phyloP scores from a whole-genome alignment of 1,140 invertebrate species.

The Pentalonia nigronervosa region DNA sequence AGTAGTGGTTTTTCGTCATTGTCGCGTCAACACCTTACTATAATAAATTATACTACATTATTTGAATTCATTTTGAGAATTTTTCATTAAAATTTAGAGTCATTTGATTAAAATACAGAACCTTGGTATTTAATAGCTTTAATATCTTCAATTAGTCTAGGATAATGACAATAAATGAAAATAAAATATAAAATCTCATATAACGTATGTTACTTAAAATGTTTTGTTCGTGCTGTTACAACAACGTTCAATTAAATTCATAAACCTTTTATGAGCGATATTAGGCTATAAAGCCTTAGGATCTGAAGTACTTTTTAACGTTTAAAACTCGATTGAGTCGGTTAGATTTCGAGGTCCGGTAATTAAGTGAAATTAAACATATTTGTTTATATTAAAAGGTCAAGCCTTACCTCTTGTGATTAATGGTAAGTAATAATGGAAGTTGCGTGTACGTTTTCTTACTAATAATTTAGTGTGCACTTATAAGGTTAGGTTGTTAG shows the following conservation, averaged over 20 bases:
- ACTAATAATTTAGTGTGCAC: background rate
- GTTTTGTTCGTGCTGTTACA: conserved; percentile 19
- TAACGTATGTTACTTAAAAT: background rate
- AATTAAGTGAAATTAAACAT: conserved; percentile 40
- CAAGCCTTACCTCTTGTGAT: background rate
- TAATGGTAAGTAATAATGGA: conserved; percentile 6
- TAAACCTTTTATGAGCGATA: background rate
- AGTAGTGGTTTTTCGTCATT: background rate
- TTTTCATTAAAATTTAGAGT: background rate
- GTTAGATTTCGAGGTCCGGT: background rate
- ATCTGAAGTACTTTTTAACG: conserved; percentile 15
- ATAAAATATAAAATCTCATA: background rate
- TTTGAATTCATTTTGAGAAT: background rate
- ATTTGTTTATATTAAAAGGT: background rate
- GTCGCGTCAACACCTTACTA: background rate
- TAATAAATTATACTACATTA: background rate
- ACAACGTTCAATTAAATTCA: background rate
- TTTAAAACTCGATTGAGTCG: background rate
- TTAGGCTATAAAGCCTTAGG: background rate
- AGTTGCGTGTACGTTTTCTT: background rate
- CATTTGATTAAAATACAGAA: background rate
- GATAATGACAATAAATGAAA: background rate
- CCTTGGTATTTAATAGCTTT: background rate
- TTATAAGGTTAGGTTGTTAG: background rate
- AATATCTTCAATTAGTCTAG: background rate